Evolutionary conservation across 1,140 invertebrate genomes (phyloP), one percentile per base, ranked within the genome.

Genomic region (Latrodectus geometricus): DNA sequence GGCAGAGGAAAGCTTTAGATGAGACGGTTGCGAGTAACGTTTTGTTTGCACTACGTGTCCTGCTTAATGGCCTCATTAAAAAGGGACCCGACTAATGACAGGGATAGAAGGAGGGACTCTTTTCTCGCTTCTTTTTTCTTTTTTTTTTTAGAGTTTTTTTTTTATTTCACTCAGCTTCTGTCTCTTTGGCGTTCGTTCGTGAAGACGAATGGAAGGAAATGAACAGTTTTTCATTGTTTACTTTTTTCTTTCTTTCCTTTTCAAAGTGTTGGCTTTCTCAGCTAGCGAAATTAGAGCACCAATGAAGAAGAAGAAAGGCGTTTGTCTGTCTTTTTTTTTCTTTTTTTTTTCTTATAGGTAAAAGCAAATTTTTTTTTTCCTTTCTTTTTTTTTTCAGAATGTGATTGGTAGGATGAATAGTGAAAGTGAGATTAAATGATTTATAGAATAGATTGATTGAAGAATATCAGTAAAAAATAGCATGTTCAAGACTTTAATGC

Each of bases 1-100:
- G 17, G 35, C 56, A n/a, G 68, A 54, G 74, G n/a, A 35, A 35
- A 76, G 74, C 12, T 73, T 73, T 73, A 73, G 49, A 0, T 17
- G 35, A 21, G 69, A 54, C 82, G 82, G 80, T 14, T n/a, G 65
- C 48, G 52, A 86, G 75, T 78, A 77, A 78, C 74, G 83, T 72
- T 86, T 86, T 86, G 83, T 86, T 86, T 86, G 83, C 83, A 15
- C 83, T 70, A 77, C 83, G 83, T 86, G 83, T 86, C 83, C 17
- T 23, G 77, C 83, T 86, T 86, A 86, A 86, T 86, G 83, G 83
- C 48, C 83, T 86, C 83, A 86, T 86, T 86, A 86, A 86, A 86
- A 86, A 77, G 56, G 83, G 83, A 86, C 83, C 83, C 50, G 70
- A 21, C 83, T 86, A 86, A 86, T 86, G 83, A 86, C 83, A 86